Conservation (phyloP, 1,140 invertebrate genomes). For the Dufourea novaeangliae region DNA sequence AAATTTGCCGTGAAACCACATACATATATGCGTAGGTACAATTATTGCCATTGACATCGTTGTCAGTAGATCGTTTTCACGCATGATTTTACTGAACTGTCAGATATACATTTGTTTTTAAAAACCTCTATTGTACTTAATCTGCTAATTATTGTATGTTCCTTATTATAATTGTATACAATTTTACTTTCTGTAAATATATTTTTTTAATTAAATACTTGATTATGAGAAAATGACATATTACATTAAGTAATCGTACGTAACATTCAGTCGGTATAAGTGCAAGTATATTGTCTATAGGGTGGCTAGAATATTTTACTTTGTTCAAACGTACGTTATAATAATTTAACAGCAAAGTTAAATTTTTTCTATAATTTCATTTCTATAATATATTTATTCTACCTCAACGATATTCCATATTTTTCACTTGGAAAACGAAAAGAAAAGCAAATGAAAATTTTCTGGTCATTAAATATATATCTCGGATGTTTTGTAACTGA, state of each 20-base stretch:
- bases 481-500: too few species aligned
- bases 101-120: not conserved
- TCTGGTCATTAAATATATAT: not conserved
- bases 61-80: slow-evolving; percentile 23
- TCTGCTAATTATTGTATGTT: not conserved
- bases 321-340: not conserved
- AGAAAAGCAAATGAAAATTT: not conserved
- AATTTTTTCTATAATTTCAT: too few species aligned
- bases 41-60: slow-evolving; percentile 34
- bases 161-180: not conserved
- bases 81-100: slow-evolving; percentile 4
- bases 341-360: too few species aligned
- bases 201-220: not conserved
- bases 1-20: slow-evolving; percentile 2
- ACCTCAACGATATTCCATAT: not conserved
- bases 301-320: not conserved
- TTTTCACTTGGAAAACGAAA: not conserved
- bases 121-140: not conserved
- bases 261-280: slow-evolving; percentile 1
- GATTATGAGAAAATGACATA: not conserved
- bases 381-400: too few species aligned
- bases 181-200: not conserved
- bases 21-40: slow-evolving; percentile 33
- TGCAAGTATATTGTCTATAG: not conserved
- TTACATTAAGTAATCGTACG: not conserved